Evolutionary conservation across 2,888 invertebrate species (phyloP), one percentile per base, ranked within the genome.

Genomic region (Drosophila histrio): DNA sequence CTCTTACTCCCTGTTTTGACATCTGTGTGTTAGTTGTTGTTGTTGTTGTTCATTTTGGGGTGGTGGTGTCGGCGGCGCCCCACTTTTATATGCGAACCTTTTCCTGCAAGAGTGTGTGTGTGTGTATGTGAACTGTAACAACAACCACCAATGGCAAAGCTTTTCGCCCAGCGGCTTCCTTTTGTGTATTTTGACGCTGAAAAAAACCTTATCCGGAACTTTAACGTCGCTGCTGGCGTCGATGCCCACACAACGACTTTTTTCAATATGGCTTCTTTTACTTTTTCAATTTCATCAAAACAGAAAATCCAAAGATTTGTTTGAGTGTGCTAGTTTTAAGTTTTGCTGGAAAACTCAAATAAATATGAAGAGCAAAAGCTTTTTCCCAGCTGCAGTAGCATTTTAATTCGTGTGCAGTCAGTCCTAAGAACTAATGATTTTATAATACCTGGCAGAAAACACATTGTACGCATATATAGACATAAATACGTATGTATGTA

Each of bases 231-330:
- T 70, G 79, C 62, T 71, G 72, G 64, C 72, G 65, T 65, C 53
- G 36, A 58, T 59, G 72, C 61, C 62, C 50, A 52, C 50, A 52
- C 61, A 53, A 58, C 39, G 28, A 58, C 56, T 34, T 44, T 79
- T 88, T 83, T 68, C 81, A 88, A 88, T 70, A 83, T 83, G 88
- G 80, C 87, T 80, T 72, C 88, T 61, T 68, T 67, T 71, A 54
- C 50, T 52, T 74, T 49, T 54, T 47, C 22, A 60, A 68, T 78
- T 74, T 77, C 46, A 64, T 64, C 54, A 67, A 24, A 54, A 44
- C 21, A 52, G 32, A 38, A 34, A 75, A 70, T 24, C 47, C 38
- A 57, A 49, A 58, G 9, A 58, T 67, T 28, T 52, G 8, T n/a
- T 32, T 8, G 30, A 22, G 34, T 26, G 28, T 41, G 32, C 30